Base-by-base conservation (phyloP, 2,113 vertebrate species). In the Hemichromis elongatus region DNA sequence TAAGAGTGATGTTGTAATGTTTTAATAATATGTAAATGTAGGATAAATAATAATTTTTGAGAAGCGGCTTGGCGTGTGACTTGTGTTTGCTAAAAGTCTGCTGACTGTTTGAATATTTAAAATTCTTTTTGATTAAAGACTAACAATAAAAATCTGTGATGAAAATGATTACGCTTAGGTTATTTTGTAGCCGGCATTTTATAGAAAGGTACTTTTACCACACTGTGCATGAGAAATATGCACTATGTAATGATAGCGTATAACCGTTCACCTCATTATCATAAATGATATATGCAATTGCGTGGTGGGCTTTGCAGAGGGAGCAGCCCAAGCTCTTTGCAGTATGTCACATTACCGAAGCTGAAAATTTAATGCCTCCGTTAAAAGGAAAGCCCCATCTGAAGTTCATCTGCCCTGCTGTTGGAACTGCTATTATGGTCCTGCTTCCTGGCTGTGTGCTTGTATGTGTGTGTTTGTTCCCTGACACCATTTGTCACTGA, bases 311-410 rank as follows among this genome's bases (percentile, higher is more conserved):
- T 83, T 54, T 8, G 37, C 79, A 79, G 82, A 86, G 61, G 54
- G 4, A 82, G 81, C 85, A 30, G 85, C 40, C 33, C 21, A 33
- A 30, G 79, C 82, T 88, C 68, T 88, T 85, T 92, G 81, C 87
- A 81, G 68, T 86, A 56, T 79, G 86, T 92, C 85, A 75, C 82
- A 80, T 79, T 82, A 90, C 61, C 7, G 4, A 83, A 90, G 84
- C 87, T 87, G 82, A 85, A 90, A 87, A 89, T 93, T 88, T 89
- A 92, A 94, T 88, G 84, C 88, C 81, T 70, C 68, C 84, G 81
- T 90, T 90, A 82, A 90, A 86, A 86, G 81, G 55, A 89, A 73
- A 86, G 77, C 37, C 79, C 35, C 3, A 56, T 85, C 66, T 84
- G 55, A 80, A 88, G 75, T 89, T 83, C 88, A 87, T 89, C 81